Evolutionary conservation across 2,888 invertebrate genomes (phyloP).

Genomic region (Eulithis testata): DNA sequence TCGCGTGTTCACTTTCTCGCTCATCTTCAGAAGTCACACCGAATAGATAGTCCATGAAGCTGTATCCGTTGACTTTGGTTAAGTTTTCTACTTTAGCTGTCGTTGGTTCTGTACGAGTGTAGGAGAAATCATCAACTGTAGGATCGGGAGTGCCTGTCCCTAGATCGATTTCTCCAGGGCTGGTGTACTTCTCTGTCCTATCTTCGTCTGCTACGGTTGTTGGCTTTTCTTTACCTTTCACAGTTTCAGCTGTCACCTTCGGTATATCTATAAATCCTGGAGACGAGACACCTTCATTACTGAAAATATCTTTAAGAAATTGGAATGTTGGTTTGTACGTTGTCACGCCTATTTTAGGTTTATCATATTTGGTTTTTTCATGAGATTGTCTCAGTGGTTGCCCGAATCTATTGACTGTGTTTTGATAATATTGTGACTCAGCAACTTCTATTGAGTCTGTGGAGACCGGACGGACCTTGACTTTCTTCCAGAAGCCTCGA

Average conservation of each 20-base stretch:
- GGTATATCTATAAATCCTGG: conserved; percentile 59
- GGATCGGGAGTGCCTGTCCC: conserved; percentile 72
- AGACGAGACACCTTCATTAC: conserved; percentile 48
- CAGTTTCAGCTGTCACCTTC: conserved; percentile 52
- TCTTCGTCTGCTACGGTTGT: conserved; percentile 49
- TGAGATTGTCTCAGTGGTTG: conserved; percentile 54
- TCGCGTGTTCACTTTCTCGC: conserved; percentile 36
- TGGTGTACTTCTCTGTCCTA: conserved; percentile 51
- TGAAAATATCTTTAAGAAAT: conserved; percentile 65
- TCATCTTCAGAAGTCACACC: conserved; percentile 64
- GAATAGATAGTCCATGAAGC: conserved; percentile 75
- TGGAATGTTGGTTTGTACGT: conserved; percentile 72
- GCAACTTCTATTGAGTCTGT: conserved; percentile 90
- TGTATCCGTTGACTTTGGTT: conserved; percentile 50
- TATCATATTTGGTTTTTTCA: conserved; percentile 56
- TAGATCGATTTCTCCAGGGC: conserved; percentile 74
- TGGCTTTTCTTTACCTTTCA: conserved; percentile 40
- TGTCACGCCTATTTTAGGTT: conserved; percentile 59
- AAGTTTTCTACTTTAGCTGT: conserved; percentile 48
- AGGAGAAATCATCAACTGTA: conserved; percentile 63
- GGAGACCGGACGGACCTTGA: conserved; percentile 84
- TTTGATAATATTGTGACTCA: conserved; percentile 88
- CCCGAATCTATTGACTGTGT: conserved; percentile 83
- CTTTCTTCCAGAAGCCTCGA: conserved; percentile 90
- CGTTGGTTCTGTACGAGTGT: conserved; percentile 63